These are phyloP conservation scores for Vombatus ursinus DNA, from an alignment of 2,113 vertebrate species.

Conservation along the genomic window DNA sequence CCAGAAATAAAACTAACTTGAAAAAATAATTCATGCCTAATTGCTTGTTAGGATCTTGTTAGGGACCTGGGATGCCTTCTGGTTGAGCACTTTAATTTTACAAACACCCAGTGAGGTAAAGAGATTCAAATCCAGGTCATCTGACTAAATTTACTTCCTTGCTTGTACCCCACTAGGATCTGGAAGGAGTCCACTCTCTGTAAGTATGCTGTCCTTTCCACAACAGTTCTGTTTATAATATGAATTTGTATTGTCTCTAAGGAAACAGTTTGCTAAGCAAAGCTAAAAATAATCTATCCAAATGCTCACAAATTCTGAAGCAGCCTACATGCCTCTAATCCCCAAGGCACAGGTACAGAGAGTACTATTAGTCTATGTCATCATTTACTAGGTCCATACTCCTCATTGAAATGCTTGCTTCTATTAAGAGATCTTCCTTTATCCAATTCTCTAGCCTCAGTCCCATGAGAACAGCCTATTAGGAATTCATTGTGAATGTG, in stretches of 20 bases:
- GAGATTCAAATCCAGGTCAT: neutral
- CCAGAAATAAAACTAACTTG: neutral
- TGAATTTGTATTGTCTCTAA: neutral
- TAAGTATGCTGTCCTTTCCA: neutral
- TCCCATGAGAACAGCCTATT: neutral
- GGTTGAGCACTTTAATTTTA: neutral
- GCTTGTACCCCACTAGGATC: neutral
- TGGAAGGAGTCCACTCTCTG: neutral
- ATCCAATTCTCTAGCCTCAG: neutral
- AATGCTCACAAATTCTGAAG: neutral
- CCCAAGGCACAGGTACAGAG: neutral
- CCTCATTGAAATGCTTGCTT: constrained; percentile 10
- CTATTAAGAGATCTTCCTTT: constrained; percentile 13
- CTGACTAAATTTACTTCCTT: neutral
- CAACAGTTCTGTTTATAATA: neutral
- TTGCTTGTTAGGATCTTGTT: neutral
- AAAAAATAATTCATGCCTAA: neutral
- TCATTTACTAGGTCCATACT: neutral
- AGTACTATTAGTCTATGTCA: neutral
- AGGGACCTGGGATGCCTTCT: neutral
- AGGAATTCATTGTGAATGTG: neutral
- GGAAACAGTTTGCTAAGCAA: neutral
- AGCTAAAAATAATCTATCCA: neutral
- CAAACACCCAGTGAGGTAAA: neutral
- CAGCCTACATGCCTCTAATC: neutral